Evolutionary conservation across 2,797 vertebrate species (phyloP), one percentile per base, ranked within the genome.

Genomic region (Cyclopterus lumpus): DNA sequence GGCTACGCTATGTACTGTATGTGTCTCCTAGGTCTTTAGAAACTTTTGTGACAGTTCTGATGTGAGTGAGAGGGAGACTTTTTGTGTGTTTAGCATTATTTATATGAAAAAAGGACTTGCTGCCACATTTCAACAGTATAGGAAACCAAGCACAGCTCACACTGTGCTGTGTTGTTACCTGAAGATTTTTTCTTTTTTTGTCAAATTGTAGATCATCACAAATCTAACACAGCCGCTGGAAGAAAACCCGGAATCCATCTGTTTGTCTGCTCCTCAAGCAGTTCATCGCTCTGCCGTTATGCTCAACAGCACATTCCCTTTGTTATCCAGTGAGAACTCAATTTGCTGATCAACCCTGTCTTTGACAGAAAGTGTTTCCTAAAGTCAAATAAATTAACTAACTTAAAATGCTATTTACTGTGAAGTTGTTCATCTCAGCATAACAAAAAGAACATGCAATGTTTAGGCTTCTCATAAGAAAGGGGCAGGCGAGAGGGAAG

Each of bases 21-120:
- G 89, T 88, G 88, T 92, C 84, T 86, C 79, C 75, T 92, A 88
- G 88, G 80, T 82, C 94, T 91, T 79, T 93, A 93, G 91, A 80
- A 83, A 92, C 88, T 85, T 88, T 80, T 90, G 86, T 90, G 89
- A 90, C 81, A 84, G 86, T 88, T 88, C 82, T 83, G 88, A 90
- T 89, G 87, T 93, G 92, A 90, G 85, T 91, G 92, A 87, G 67
- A 73, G 79, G 80, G 69, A 91, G 78, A 86, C 67, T 60, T 86
- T n/a, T 84, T 91, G 86, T 92, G 90, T 95, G 94, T 94, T 92
- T 89, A 92, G 83, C 84, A 90, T 94, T 96, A 96, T 96, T 96
- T 95, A 96, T 95, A 94, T 88, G 72, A 91, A 90, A 90, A 83
- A 48, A 84, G 67, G 76, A 92, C 81, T 84, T 91, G 82, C 68